Percentiles rank a stretch among this genome's conserved stretches.
Evolutionary conservation across 2,888 invertebrate species (phyloP).

Genomic region (Drosophila cracens): DNA sequence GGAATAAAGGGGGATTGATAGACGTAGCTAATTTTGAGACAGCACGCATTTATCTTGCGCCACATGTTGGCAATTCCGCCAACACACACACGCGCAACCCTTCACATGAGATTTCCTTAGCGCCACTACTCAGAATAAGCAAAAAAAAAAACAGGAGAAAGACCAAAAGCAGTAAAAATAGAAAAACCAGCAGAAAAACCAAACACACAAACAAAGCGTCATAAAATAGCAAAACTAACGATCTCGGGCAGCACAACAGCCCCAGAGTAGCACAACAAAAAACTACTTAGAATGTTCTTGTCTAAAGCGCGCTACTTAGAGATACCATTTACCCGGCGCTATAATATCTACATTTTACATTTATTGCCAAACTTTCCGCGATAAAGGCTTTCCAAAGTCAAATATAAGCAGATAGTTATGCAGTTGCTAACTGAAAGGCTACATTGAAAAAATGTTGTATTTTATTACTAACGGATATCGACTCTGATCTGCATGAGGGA

Average conservation of each 20-base stretch:
- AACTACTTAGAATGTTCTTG: background rate
- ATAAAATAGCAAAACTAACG: slow-evolving; percentile 72
- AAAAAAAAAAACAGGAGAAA: slow-evolving; percentile 11
- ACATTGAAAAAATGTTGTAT: background rate
- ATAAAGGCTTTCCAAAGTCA: too few species aligned
- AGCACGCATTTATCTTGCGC: slow-evolving; percentile 60
- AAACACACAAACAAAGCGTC: slow-evolving; percentile 40
- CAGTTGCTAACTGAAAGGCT: background rate
- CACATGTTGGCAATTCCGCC: slow-evolving; percentile 56
- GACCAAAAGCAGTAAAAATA: slow-evolving; percentile 15
- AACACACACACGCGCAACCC: slow-evolving; percentile 32
- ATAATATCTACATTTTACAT: background rate
- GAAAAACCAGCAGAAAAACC: slow-evolving; percentile 24
- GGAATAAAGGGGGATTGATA: slow-evolving; percentile 25
- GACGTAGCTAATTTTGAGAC: slow-evolving; percentile 55
- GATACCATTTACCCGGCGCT: background rate
- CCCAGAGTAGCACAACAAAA: slow-evolving; percentile 23
- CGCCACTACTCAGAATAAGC: slow-evolving; percentile 45
- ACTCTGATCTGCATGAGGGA: background rate
- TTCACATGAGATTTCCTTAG: slow-evolving; percentile 46
- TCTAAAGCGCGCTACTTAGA: background rate
- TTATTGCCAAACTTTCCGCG: background rate
- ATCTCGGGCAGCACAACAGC: slow-evolving; percentile 55
- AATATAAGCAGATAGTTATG: background rate
- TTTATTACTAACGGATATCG: background rate